Conservation (phyloP, 1,140 invertebrate genomes). For the Triops cancriformis region DNA sequence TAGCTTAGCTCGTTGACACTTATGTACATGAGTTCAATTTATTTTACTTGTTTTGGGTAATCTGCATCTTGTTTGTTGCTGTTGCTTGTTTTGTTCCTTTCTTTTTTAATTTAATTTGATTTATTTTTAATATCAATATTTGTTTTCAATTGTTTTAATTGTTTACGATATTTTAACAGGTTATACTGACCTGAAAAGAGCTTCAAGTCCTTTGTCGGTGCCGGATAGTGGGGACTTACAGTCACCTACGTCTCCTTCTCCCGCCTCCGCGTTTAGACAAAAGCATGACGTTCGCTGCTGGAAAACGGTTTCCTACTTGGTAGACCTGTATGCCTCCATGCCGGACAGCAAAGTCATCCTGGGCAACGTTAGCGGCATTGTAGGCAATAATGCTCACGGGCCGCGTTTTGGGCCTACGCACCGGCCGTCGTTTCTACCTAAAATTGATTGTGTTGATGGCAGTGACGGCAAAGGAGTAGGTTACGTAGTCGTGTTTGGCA, state of each 20-base stretch:
- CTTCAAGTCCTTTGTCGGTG: neutral
- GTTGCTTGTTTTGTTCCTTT: too few species aligned
- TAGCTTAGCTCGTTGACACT: too few species aligned
- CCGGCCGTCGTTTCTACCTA: neutral
- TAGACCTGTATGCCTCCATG: constrained; percentile 87
- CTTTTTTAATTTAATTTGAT: neutral
- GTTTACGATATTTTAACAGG: neutral
- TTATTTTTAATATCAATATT: neutral
- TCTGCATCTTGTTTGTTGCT: too few species aligned
- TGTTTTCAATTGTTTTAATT: neutral
- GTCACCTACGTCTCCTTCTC: neutral
- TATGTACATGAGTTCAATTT: too few species aligned
- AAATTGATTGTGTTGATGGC: neutral
- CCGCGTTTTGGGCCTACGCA: neutral
- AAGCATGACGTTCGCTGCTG: constrained; percentile 57
- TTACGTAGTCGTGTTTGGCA: constrained; percentile 58
- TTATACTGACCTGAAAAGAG: neutral
- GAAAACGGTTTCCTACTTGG: constrained; percentile 84
- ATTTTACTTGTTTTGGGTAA: too few species aligned
- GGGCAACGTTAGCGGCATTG: neutral
- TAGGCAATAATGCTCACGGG: constrained; percentile 17
- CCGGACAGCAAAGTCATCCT: constrained; percentile 85
- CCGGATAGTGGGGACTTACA: neutral
- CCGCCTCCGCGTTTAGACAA: neutral
- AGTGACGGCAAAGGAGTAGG: neutral